Conservation (phyloP, 2,797 vertebrate genomes). For the Xiphorhynchus erythropygius region DNA sequence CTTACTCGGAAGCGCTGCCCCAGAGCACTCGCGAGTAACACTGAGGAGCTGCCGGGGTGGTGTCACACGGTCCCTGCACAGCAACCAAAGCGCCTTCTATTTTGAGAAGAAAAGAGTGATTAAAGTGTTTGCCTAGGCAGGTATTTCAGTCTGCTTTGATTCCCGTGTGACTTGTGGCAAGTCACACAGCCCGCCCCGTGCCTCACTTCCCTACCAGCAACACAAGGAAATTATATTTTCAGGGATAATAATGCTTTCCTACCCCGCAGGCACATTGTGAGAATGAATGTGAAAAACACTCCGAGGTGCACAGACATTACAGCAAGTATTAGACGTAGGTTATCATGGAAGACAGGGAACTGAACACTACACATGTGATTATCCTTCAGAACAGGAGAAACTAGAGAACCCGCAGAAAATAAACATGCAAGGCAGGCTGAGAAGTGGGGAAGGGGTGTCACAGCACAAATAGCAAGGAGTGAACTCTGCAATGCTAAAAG, state of each 20-base stretch:
- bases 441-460: background rate
- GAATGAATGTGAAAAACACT: background rate
- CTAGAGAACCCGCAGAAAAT: background rate
- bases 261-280: background rate
- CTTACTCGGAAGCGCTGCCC: background rate
- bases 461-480: background rate
- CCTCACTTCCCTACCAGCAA: background rate
- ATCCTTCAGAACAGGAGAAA: background rate
- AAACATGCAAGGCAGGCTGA: background rate
- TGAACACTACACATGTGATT: background rate
- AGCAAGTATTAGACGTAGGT: background rate
- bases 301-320: background rate
- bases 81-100: background rate
- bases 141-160: slow-evolving; percentile 1
- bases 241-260: background rate
- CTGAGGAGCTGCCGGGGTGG: background rate
- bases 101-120: slow-evolving; percentile 23
- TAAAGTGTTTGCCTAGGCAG: slow-evolving; percentile 39
- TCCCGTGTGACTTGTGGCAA: slow-evolving; percentile 10
- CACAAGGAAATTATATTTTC: background rate
- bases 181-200: background rate
- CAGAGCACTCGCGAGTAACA: background rate
- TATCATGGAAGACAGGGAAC: background rate
- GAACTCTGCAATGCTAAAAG: background rate
- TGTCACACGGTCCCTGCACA: background rate